Percentiles rank a stretch among this genome's conserved stretches.
phyloP scores from a whole-genome alignment of 2,888 invertebrate genomes.

The Drosophila mercatorum region DNA sequence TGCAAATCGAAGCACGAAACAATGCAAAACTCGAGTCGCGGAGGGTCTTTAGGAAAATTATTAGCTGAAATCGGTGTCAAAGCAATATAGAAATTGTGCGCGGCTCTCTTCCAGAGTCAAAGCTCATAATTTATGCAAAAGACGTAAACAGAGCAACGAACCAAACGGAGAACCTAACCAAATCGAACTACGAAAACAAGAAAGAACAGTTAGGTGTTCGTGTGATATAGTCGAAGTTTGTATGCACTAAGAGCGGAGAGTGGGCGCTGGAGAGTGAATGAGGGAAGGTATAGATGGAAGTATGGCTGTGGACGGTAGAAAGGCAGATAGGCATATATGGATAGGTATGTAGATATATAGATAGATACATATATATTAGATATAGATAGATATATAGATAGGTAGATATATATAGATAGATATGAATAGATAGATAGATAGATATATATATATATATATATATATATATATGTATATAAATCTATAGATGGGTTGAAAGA shows the following conservation, averaged over 20 bases:
- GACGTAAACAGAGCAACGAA: slow-evolving; percentile 73
- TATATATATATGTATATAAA: neutral
- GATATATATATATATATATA: too few relatives aligned
- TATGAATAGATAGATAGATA: too few relatives aligned
- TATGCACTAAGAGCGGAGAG: slow-evolving; percentile 14
- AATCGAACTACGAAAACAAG: slow-evolving; percentile 12
- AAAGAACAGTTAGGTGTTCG: slow-evolving; percentile 15
- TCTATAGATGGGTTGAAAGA: too few relatives aligned
- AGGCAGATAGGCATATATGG: too few relatives aligned
- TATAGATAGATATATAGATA: neutral
- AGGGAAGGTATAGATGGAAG: too few relatives aligned
- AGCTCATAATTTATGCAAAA: slow-evolving; percentile 74
- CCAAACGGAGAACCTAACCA: slow-evolving; percentile 38
- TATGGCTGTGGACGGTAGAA: neutral
- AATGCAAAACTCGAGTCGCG: slow-evolving; percentile 13
- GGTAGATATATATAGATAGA: too few relatives aligned
- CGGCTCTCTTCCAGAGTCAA: slow-evolving; percentile 36
- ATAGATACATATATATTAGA: neutral
- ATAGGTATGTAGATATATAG: too few relatives aligned
- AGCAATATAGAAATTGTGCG: slow-evolving; percentile 63
- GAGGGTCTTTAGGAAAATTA: slow-evolving; percentile 61
- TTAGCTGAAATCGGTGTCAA: slow-evolving; percentile 77
- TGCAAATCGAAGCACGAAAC: slow-evolving; percentile 71
- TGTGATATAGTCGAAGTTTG: neutral
- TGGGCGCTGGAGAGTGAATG: too few relatives aligned